A percentile compares a stretch with the other conserved stretches of the same genome.
phyloP scores from a whole-genome alignment of 2,888 invertebrate species.

The Eristalis arbustorum region DNA sequence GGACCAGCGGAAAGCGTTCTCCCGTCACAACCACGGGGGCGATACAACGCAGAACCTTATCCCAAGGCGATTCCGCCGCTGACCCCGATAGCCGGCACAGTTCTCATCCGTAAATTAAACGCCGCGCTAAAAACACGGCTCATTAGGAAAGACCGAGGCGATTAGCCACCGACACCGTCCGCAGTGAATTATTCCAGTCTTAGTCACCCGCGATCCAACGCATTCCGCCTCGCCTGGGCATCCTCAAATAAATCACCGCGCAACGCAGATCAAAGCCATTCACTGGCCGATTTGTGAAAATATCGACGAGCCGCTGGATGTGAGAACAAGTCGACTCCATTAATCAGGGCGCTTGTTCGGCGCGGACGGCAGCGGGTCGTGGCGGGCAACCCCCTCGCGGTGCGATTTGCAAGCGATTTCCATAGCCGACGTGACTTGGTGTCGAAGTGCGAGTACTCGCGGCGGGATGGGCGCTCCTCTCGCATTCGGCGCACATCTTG shows the following conservation, averaged over 20 bases:
- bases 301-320: constrained; percentile 24
- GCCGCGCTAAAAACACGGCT: neutral
- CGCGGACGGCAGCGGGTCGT: too few species aligned
- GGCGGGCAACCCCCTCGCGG: neutral
- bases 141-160: constrained; percentile 35
- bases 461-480: neutral
- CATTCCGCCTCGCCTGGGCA: neutral
- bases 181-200: constrained; percentile 23
- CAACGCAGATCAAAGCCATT: constrained; percentile 48
- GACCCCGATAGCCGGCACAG: neutral
- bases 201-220: constrained; percentile 11
- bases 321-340: constrained; percentile 50
- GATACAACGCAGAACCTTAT: neutral
- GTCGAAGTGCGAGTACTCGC: neutral
- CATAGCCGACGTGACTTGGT: constrained; percentile 47
- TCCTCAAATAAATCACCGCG: constrained; percentile 45
- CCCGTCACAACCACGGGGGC: neutral
- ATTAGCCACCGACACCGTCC: constrained; percentile 25
- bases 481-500: neutral
- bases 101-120: neutral
- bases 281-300: constrained; percentile 37
- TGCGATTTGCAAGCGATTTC: constrained; percentile 13
- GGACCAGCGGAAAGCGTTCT: neutral
- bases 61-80: neutral
- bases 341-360: constrained; percentile 23